These are phyloP conservation scores for Lithosia quadra DNA, from an alignment of 2,888 invertebrate species.

Conservation along the genomic window DNA sequence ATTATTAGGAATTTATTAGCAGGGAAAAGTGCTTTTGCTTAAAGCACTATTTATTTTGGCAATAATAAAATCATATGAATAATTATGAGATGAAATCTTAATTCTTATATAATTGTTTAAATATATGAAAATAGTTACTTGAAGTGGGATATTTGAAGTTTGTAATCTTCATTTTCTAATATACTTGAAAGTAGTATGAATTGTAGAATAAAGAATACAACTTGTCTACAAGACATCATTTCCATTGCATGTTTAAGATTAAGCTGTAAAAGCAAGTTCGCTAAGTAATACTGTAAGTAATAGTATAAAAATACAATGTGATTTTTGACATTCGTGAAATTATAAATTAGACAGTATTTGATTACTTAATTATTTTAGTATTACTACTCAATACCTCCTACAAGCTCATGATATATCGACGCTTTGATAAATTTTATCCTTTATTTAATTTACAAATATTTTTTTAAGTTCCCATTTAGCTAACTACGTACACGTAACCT, in stretches of 20 bases:
- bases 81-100: neutral
- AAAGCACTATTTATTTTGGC: neutral
- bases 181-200: neutral
- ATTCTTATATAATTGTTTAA: too few species aligned
- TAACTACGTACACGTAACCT: constrained; percentile 74
- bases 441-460: constrained; percentile 66
- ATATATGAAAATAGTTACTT: too few species aligned
- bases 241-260: neutral
- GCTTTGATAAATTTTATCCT: constrained; percentile 62
- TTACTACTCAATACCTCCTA: constrained; percentile 13
- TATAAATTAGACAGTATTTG: neutral
- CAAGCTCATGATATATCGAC: constrained; percentile 74
- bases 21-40: neutral
- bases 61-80: neutral
- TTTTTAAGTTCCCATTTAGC: constrained; percentile 63
- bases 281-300: neutral
- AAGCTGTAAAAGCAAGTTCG: neutral
- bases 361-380: constrained; percentile 2
- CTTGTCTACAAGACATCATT: neutral
- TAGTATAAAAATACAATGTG: constrained; percentile 10
- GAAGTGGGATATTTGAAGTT: too few species aligned
- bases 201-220: neutral
- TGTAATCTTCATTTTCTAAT: neutral
- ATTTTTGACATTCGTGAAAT: neutral
- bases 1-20: neutral